Base-by-base conservation (phyloP, 1,140 invertebrate genomes). In the Phymastichus coffea region DNA sequence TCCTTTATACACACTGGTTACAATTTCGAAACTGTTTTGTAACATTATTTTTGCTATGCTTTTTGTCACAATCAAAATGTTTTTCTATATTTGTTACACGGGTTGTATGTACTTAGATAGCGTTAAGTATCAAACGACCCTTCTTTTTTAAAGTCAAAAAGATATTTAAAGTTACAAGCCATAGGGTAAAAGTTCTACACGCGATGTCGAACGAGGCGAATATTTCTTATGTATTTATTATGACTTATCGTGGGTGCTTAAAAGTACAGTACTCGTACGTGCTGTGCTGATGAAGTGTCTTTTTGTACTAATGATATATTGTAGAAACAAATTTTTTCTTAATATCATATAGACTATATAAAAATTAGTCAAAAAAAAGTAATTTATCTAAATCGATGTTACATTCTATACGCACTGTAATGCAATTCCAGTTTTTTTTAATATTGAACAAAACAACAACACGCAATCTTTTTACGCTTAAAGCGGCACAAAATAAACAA, bases 121-220 rank as follows among this genome's bases (percentile, higher is more conserved):
- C 51, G 44, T 22, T 41, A 46, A 44, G 4, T 47, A 48, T 48
- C 33, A 25, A 59, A 23, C 10, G 44, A 38, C n/a, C 37, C 10
- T n/a, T 12, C 28, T 55, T 55, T 55, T 55, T 46, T 44, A 55
- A 2, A 44, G n/a, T n/a, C n/a, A n/a, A n/a, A n/a, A n/a, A 30
- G 14, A 49, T 52, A 15, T 40, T 23, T 40, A 12, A 38, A 38
- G 3, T 47, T 47, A 38, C 44, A 47, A 15, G 43, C 58, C 43
- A 60, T 48, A 60, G 51, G 53, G 49, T 59, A 59, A 40, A 60
- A 53, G 57, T 60, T 60, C 49, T n/a, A n/a, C 19, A 54, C 38
- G 38, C 44, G 57, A 58, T 58, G 57, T 52, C 44, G 26, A 10
- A 20, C 37, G 44, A 47, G 22, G 15, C 6, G 15, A 38, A 38